Base-by-base conservation (phyloP, 2,797 vertebrate genomes). In the Lepidocolaptes lacrymiger region DNA sequence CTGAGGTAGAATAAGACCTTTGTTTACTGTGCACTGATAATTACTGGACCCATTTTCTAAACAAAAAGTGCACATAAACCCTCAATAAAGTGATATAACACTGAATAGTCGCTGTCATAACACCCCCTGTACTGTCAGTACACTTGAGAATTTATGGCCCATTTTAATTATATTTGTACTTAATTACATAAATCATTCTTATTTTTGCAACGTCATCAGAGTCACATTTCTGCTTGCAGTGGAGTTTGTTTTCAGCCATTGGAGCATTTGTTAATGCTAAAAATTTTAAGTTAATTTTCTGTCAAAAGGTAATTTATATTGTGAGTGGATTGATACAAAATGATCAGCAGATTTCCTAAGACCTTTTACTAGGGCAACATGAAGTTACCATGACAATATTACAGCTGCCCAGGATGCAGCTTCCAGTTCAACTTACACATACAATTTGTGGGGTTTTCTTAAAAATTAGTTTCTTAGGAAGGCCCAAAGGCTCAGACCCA, bases 181-280 rank as follows among this genome's bases (percentile, higher is more conserved):
- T 85, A 72, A 94, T 78, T 68, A 71, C 63, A 95, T 68, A 95
- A 91, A 93, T 91, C 3, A 79, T 85, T 94, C 88, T 85, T 67
- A 49, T 52, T 94, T 86, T 74, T 91, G 83, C 88, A 52, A 1
- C 44, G 80, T 87, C 91, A 96, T 77, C 85, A 82, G 56, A 94
- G 71, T 88, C 39, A 55, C 37, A 71, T 85, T 95, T 88, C 44
- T 88, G 71, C 79, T 76, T 58, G 80, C 80, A 82, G 10, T n/a
- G 44, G 73, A 76, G 90, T 92, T 83, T 75, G 49, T 52, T 95
- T 91, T 74, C 73, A 77, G 82, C 77, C 64, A 86, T 2, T 30
- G 18, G 10, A 90, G 41, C 34, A 82, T 46, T 86, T 5, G 1
- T 18, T 71, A 86, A 63, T 1, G 8, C 59, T 59, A 90, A 83